Evolutionary conservation across 2,797 vertebrate species (phyloP).

Genomic region (Peromyscus melanophrys): DNA sequence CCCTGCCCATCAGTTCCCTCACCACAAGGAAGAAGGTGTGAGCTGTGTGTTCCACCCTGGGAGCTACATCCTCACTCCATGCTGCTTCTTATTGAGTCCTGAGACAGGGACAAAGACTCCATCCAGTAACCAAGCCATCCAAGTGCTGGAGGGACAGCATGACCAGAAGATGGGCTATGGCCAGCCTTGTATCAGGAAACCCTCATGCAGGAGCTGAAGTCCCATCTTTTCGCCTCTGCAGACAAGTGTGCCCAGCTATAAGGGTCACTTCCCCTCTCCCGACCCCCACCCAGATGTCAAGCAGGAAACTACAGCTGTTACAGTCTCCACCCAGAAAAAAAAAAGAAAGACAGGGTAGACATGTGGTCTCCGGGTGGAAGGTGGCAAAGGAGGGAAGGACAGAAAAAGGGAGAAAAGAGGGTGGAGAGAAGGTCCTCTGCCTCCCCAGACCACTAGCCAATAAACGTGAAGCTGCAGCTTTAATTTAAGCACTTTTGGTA

Average conservation of each 20-base stretch:
- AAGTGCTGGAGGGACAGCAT: fast-evolving
- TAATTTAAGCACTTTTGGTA: not conserved
- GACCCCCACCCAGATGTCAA: not conserved
- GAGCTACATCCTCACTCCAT: not conserved
- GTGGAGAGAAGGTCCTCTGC: fast-evolving
- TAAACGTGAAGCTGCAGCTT: not conserved
- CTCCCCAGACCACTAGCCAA: too few species aligned
- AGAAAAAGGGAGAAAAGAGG: not conserved
- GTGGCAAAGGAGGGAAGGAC: not conserved
- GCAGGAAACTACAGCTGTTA: fast-evolving
- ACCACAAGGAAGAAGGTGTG: not conserved
- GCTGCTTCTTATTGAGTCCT: not conserved
- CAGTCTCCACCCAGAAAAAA: too few species aligned
- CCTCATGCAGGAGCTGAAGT: fast-evolving
- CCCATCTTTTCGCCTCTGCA: fast-evolving
- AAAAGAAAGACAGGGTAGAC: fast-evolving
- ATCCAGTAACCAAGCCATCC: fast-evolving
- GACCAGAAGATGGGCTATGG: fast-evolving
- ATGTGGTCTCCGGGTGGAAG: fast-evolving
- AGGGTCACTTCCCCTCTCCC: not conserved
- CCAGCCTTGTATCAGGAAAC: not conserved
- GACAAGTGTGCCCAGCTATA: fast-evolving
- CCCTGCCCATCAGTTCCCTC: too few species aligned
- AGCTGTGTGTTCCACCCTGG: not conserved
- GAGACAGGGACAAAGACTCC: fast-evolving